phyloP scores from a whole-genome alignment of 2,113 vertebrate genomes.

The Pluvianellus socialis region DNA sequence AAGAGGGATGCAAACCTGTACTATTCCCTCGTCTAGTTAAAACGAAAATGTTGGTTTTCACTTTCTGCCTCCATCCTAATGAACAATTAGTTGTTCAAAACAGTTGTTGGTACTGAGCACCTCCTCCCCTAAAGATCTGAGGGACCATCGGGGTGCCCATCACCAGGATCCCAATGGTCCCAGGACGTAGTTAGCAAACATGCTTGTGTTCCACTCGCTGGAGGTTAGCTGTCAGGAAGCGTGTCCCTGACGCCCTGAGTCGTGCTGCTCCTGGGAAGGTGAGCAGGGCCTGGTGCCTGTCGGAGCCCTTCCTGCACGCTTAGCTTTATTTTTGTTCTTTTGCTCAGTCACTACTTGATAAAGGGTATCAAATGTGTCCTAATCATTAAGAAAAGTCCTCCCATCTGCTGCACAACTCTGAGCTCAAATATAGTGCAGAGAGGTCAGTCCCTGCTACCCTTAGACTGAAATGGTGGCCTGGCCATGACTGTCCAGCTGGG shows the following conservation, averaged over 20 bases:
- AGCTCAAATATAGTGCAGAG: neutral
- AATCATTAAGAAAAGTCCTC: neutral
- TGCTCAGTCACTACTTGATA: neutral
- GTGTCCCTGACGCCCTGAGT: neutral
- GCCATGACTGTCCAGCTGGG: neutral
- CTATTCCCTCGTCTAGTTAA: neutral
- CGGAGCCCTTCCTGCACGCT: neutral
- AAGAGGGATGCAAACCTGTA: neutral
- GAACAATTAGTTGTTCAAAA: neutral
- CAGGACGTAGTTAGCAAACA: neutral
- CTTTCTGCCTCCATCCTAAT: neutral
- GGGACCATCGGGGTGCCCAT: neutral
- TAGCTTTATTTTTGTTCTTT: neutral
- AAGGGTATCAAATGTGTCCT: neutral
- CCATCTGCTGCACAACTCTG: neutral
- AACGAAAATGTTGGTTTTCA: neutral
- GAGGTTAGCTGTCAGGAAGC: neutral
- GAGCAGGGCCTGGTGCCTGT: neutral
- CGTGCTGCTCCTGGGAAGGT: neutral
- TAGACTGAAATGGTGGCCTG: neutral
- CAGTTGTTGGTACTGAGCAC: neutral
- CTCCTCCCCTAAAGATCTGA: neutral
- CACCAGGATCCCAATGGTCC: neutral
- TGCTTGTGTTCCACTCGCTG: neutral
- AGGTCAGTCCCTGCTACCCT: neutral